Evolutionary conservation across 1,140 invertebrate genomes (phyloP).

Genomic region (Bombus vancouverensis): DNA sequence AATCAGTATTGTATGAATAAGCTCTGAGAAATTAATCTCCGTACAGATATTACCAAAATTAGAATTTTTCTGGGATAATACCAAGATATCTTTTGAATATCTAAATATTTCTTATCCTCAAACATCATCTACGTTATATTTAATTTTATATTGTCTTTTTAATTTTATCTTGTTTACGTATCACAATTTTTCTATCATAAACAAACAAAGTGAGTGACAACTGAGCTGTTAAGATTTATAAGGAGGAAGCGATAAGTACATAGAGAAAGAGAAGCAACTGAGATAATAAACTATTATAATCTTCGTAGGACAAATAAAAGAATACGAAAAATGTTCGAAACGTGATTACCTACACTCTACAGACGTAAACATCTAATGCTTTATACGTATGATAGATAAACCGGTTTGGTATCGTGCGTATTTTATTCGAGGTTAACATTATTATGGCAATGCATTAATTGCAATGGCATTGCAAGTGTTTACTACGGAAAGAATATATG

Average conservation of each 20-base stretch:
- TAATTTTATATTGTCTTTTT: background rate
- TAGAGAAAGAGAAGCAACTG: too few relatives aligned
- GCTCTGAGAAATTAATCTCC: background rate
- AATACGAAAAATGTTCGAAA: background rate
- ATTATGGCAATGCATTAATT: background rate
- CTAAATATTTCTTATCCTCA: background rate
- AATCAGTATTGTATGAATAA: background rate
- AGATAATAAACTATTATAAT: background rate
- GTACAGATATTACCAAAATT: background rate
- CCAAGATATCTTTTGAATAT: background rate
- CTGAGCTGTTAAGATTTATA: background rate
- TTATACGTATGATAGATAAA: constrained; percentile 10
- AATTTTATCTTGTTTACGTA: background rate
- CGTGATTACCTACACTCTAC: background rate
- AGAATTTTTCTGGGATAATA: background rate
- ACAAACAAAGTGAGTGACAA: too few relatives aligned
- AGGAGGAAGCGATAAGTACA: background rate
- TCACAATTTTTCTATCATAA: background rate
- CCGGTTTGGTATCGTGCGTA: background rate
- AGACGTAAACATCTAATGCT: background rate
- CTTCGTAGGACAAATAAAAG: background rate
- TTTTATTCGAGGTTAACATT: constrained; percentile 4
- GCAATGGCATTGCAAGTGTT: background rate
- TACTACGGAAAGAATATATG: background rate
- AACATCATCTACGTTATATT: background rate